Base-by-base conservation (phyloP, 2,113 vertebrate genomes). In the Sylvia atricapilla region DNA sequence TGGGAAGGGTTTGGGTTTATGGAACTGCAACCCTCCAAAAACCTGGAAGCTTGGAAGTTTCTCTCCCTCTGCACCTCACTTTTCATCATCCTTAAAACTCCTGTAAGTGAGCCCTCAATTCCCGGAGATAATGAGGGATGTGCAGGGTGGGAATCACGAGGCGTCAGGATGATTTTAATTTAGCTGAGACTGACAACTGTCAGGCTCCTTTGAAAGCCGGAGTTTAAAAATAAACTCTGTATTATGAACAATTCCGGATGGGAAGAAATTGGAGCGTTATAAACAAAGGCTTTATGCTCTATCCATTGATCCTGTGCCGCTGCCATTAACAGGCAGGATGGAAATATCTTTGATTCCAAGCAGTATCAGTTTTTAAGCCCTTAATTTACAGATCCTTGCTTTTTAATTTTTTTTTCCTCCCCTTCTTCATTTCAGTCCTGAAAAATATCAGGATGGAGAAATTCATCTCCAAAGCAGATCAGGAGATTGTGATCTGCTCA, bases 151-250 rank as follows among this genome's bases (percentile, higher is more conserved):
- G 53, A 96, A 88, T 66, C 87, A 87, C 7, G 84, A 93, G 82
- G 70, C 53, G 70, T 50, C 53, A 15, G 93, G 91, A 35, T 80
- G 59, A 93, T 90, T 96, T 94, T 95, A 73, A 89, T 58, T 89
- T 73, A 78, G 63, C 74, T 47, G 59, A 78, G 84, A 95, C 78
- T 89, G 91, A 91, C 66, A 95, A 94, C 84, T 63, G 49, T 58
- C 79, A 83, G 92, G 50, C 85, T 84, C 74, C 43, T 85, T 39
- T 58, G 93, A 79, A 95, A 89, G 80, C 43, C 6, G 2, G 58
- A 47, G 59, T 69, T 83, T 90, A 85, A 94, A 84, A 92, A 89
- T 80, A 76, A 95, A 85, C 53, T 15, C 69, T 27, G 23, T 11
- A 31, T 73, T 88, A 49, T 53, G 83, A 93, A 73, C 87, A 67